phyloP scores from a whole-genome alignment of 2,888 invertebrate species.

The Agrotis ipsilon region DNA sequence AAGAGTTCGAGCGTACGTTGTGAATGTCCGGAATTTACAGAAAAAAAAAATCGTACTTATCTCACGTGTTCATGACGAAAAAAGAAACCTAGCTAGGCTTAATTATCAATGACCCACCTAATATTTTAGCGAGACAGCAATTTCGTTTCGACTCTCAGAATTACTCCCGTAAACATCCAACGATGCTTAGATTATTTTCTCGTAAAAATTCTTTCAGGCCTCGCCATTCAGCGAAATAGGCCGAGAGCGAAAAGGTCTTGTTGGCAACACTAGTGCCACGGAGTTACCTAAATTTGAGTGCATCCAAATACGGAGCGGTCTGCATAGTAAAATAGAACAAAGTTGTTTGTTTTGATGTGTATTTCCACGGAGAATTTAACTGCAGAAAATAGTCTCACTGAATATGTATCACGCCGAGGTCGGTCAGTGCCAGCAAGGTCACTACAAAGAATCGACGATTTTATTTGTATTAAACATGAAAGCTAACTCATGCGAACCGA shows the following conservation, averaged over 20 bases:
- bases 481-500: slow-evolving; percentile 40
- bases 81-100: slow-evolving; percentile 14
- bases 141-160: slow-evolving; percentile 18
- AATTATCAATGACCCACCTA: slow-evolving; percentile 23
- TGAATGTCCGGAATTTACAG: slow-evolving; percentile 14
- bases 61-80: slow-evolving; percentile 2
- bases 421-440: slow-evolving; percentile 85
- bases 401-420: slow-evolving; percentile 83
- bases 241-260: slow-evolving; percentile 35
- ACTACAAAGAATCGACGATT: slow-evolving; percentile 64
- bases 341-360: slow-evolving; percentile 60
- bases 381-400: slow-evolving; percentile 74
- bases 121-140: slow-evolving; percentile 36
- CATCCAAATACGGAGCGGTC: slow-evolving; percentile 39
- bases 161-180: slow-evolving; percentile 17
- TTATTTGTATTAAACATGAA: slow-evolving; percentile 55
- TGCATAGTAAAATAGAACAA: slow-evolving; percentile 23
- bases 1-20: slow-evolving; percentile 47
- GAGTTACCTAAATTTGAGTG: slow-evolving; percentile 47
- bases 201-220: slow-evolving; percentile 27
- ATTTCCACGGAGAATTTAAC: slow-evolving; percentile 51
- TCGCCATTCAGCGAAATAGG: slow-evolving; percentile 41
- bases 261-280: slow-evolving; percentile 26
- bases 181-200: slow-evolving; percentile 37
- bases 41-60: not conserved